These are phyloP conservation scores for Hyperoplus immaculatus DNA, from an alignment of 2,797 vertebrate species.

Conservation along the genomic window DNA sequence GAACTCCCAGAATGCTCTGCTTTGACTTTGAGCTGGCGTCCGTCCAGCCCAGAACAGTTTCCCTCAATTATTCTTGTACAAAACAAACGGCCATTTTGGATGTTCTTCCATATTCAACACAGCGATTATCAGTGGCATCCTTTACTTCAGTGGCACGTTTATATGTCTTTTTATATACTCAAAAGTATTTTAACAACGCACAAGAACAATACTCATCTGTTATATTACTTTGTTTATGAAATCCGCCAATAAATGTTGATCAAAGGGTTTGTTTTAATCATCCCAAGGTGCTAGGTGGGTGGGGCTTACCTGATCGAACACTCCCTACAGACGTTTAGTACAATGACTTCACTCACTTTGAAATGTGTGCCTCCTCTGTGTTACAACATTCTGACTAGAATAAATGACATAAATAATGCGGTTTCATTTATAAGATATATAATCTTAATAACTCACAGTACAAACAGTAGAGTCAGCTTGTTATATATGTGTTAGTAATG, in stretches of 20 bases:
- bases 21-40: conserved; percentile 1
- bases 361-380: neutral
- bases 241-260: neutral
- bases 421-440: conserved; percentile 15
- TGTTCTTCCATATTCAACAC: neutral
- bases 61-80: neutral
- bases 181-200: neutral
- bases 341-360: neutral
- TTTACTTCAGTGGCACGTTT: conserved; percentile 67
- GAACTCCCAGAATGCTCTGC: conserved; percentile 21
- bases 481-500: conserved; percentile 31
- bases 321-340: conserved; percentile 11
- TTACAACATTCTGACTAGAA: neutral
- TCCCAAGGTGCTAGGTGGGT: neutral
- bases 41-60: neutral
- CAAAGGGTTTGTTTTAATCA: conserved; percentile 17
- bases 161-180: conserved; percentile 49
- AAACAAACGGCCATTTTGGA: conserved; percentile 15
- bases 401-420: neutral
- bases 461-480: conserved; percentile 11
- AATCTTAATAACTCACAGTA: conserved; percentile 14
- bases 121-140: conserved; percentile 54
- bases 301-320: conserved; percentile 8
- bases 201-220: conserved; percentile 1
- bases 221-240: conserved; percentile 1